Evolutionary conservation across 1,140 invertebrate genomes (phyloP).

Genomic region (Paraescarpia echinospica): DNA sequence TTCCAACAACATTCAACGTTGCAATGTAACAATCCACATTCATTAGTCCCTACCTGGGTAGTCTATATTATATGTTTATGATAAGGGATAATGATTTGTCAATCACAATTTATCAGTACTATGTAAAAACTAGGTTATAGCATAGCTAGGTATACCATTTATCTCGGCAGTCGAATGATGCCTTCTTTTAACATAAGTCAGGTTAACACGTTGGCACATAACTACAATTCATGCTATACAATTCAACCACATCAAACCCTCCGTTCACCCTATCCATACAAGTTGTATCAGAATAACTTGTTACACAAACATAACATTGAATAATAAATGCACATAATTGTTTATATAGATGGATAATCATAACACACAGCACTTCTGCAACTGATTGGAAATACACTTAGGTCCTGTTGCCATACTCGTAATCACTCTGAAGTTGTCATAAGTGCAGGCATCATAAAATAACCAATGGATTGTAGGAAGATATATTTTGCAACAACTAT

Average conservation of each 20-base stretch:
- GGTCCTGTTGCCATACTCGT: too few relatives aligned
- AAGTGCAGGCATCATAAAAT: too few relatives aligned
- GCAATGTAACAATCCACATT: not conserved
- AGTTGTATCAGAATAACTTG: not conserved
- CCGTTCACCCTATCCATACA: not conserved
- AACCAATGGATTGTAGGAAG: too few relatives aligned
- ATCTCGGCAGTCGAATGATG: not conserved
- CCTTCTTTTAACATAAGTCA: not conserved
- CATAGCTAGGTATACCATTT: not conserved
- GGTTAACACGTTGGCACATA: not conserved
- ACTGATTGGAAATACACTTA: too few relatives aligned
- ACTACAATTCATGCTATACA: not conserved
- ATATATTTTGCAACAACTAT: too few relatives aligned
- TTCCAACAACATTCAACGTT: not conserved
- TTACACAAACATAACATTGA: not conserved
- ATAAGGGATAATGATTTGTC: not conserved
- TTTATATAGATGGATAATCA: not conserved
- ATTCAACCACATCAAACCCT: not conserved
- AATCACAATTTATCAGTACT: not conserved
- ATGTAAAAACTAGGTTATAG: not conserved
- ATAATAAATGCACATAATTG: not conserved
- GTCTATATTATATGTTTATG: not conserved
- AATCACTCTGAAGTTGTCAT: too few relatives aligned
- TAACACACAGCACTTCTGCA: not conserved
- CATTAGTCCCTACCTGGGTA: not conserved